Base-by-base conservation (phyloP, 2,797 vertebrate species). In the Notolepis coatsorum region DNA sequence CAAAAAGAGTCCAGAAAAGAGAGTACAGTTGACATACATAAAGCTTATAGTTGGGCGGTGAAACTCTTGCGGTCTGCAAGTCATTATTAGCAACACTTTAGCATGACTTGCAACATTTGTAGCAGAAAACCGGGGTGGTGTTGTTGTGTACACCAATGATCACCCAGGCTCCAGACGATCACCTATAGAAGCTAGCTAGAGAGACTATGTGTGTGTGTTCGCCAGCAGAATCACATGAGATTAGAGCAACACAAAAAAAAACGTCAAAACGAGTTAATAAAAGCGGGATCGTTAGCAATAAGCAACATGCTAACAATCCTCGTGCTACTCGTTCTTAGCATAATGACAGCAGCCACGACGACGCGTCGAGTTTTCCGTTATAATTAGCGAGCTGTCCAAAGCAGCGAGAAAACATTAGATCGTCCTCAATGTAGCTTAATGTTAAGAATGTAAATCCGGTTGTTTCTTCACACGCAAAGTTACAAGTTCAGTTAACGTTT, bases 261-360 rank as follows among this genome's bases (percentile, higher is more conserved):
- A 8, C 15, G 2, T 35, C 30, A n/a, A n/a, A n/a, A 31, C 20
- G 3, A 31, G 65, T 48, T 30, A 45, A 8, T 30, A 45, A 8
- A 49, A 31, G 30, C 48, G 6, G 6, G 2, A 20, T 9, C 8
- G 17, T 39, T 81, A 85, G 82, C 83, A 38, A 4, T 5, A n/a
- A n/a, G n/a, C n/a, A n/a, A n/a, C 2, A 31, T 55, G 84, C 85
- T 89, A 88, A 82, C 35, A 50, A 27, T n/a, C n/a, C n/a, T n/a
- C 25, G 1, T n/a, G 73, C 64, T 79, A 83, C 78, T 54, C 51
- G 33, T 54, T 46, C 30, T 21, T 75, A 63, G 30, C 6, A n/a
- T n/a, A n/a, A n/a, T n/a, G n/a, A n/a, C n/a, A n/a, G n/a, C n/a
- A n/a, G n/a, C n/a, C n/a, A n/a, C n/a, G n/a, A n/a, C 1, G 30